phyloP scores from a whole-genome alignment of 1,140 invertebrate species.

The Atta cephalotes region DNA sequence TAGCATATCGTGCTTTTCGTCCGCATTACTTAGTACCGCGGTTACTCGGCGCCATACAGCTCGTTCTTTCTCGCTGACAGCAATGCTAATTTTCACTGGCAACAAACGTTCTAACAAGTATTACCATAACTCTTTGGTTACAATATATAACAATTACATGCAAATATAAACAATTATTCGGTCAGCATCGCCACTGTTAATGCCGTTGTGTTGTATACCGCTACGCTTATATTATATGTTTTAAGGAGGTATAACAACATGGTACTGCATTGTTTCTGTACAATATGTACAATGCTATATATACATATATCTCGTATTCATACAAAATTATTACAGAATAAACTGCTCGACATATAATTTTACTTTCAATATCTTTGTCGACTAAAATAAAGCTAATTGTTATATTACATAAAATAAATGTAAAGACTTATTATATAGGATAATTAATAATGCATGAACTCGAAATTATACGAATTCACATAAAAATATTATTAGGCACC shows the following conservation, averaged over 20 bases:
- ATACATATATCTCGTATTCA: not conserved
- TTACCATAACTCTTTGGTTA: conserved; percentile 66
- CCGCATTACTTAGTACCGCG: conserved; percentile 62
- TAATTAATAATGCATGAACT: too few relatives aligned
- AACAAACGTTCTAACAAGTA: conserved; percentile 66
- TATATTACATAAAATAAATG: not conserved
- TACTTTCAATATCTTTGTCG: not conserved
- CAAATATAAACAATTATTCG: conserved; percentile 75
- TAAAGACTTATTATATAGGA: not conserved
- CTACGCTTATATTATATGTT: conserved; percentile 10
- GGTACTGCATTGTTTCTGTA: conserved; percentile 20
- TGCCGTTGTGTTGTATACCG: not conserved
- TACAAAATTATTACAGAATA: not conserved
- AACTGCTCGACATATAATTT: not conserved
- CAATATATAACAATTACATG: conserved; percentile 71
- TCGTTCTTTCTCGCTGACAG: conserved; percentile 39
- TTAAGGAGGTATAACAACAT: not conserved
- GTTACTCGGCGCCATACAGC: conserved; percentile 57
- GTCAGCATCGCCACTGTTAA: not conserved
- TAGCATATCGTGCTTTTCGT: conserved; percentile 39
- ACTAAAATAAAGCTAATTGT: not conserved
- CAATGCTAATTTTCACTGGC: conserved; percentile 39
- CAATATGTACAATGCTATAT: not conserved
- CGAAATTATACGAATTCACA: too few relatives aligned
- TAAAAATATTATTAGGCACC: too few relatives aligned